Evolutionary conservation across 2,888 invertebrate genomes (phyloP).

Genomic region (Mesoligia furuncula): DNA sequence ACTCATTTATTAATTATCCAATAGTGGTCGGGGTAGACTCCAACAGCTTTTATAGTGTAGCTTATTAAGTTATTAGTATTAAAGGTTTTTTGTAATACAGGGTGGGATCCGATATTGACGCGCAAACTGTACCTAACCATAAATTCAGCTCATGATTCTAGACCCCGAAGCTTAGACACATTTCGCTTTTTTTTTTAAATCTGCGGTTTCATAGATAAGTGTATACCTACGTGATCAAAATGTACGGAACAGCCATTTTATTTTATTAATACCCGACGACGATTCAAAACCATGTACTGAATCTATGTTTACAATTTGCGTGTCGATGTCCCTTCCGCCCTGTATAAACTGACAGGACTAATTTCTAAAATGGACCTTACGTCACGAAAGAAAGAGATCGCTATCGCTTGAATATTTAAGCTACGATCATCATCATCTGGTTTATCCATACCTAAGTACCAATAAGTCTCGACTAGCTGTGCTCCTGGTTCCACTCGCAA

Average conservation of each 20-base stretch:
- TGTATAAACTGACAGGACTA: not conserved
- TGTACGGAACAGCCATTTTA: too few species aligned
- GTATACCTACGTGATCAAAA: too few species aligned
- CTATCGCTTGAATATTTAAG: not conserved
- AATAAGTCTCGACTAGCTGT: not conserved
- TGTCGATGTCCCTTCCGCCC: too few species aligned
- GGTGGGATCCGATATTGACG: too few species aligned
- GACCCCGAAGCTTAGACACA: too few species aligned
- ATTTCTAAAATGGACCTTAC: not conserved
- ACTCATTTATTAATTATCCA: not conserved
- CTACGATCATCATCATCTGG: not conserved
- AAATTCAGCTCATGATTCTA: too few species aligned
- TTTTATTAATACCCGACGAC: too few species aligned
- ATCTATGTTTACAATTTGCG: too few species aligned
- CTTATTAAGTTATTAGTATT: not conserved
- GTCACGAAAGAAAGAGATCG: not conserved
- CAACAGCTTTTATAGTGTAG: not conserved
- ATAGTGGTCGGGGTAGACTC: not conserved
- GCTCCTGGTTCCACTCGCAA: not conserved
- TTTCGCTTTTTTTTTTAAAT: too few species aligned
- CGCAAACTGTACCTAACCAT: too few species aligned
- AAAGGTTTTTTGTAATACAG: not conserved
- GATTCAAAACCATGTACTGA: too few species aligned
- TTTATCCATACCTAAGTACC: not conserved
- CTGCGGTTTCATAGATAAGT: too few species aligned